Evolutionary conservation across 2,888 invertebrate species (phyloP), one percentile per base, ranked within the genome.

Genomic region (Ecliptopera silaceata): DNA sequence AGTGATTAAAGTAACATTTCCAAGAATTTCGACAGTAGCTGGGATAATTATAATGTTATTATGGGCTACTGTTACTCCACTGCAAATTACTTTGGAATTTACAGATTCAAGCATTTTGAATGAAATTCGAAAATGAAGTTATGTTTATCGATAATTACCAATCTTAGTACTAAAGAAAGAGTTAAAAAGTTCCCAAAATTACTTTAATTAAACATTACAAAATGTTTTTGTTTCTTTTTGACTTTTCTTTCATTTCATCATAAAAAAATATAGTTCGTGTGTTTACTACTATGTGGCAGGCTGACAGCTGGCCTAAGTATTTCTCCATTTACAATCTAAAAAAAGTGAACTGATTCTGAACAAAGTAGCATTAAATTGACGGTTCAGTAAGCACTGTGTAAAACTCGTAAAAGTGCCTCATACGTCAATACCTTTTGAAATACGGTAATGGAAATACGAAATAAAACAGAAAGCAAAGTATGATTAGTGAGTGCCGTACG

Each of bases 381-480:
- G 78, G 72, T 74, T 71, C 74, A 79, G 75, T 79, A 79, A 79
- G 77, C 75, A 76, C 75, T 75, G 74, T 76, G 83, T 82, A 79
- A 83, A 84, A 86, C 84, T 86, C 89, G 80, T 90, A 90, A 90
- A 90, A 88, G 87, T 86, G 88, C 85, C 88, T 80, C 89, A 85
- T 88, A 86, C 86, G 89, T 90, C 90, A 90, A 90, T 91, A 90
- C 87, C 81, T 89, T 88, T 87, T 89, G 90, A 89, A 90, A 89
- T 90, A 90, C 85, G 87, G 83, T 90, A 91, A 91, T 90, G 90
- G 90, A 91, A 90, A 91, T 89, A 84, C 84, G 88, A 87, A 89
- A 89, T 91, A 91, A 90, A 90, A 90, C 88, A 88, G 88, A 89
- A 90, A 88, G 88, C 88, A 91, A 87, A 89, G 88, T 89, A 88